A percentile compares a stretch with the other conserved stretches of the same genome.
These are phyloP conservation scores for Lampris incognitus DNA, from an alignment of 2,113 vertebrate species.

Conservation along the genomic window DNA sequence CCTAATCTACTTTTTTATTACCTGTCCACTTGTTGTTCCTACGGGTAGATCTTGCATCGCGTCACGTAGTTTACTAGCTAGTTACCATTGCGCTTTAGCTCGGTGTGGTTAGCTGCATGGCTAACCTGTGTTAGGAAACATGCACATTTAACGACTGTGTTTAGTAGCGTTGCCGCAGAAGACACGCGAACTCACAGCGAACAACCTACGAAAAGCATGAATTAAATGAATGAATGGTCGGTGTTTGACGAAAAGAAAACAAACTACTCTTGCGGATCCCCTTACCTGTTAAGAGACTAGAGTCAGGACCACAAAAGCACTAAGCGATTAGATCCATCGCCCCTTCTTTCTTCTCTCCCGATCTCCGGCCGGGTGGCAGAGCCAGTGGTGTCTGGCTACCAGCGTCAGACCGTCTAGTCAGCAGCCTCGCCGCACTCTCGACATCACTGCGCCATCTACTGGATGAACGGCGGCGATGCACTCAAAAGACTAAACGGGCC, in stretches of 20 bases:
- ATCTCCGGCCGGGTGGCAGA: background rate
- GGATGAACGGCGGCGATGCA: constrained; percentile 34
- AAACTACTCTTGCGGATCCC: no score
- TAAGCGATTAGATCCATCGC: constrained; percentile 58
- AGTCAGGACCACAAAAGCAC: constrained; percentile 8
- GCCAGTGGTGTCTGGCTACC: background rate
- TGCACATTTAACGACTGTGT: no score
- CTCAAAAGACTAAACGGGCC: background rate
- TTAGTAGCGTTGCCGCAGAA: no score
- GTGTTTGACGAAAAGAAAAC: no score
- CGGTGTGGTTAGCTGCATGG: no score
- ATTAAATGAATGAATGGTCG: no score
- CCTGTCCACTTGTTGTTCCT: background rate
- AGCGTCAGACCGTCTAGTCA: background rate
- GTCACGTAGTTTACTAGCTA: background rate
- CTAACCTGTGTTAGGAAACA: no score
- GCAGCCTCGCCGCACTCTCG: background rate
- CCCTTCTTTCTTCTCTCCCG: background rate
- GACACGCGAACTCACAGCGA: no score
- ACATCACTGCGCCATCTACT: constrained; percentile 56
- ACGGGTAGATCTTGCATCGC: background rate
- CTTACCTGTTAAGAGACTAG: no score
- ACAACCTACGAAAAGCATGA: no score
- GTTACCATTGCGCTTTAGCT: no score
- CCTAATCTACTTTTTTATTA: background rate